These are phyloP conservation scores for Xyrauchen texanus DNA, from an alignment of 2,113 vertebrate species.

Conservation along the genomic window DNA sequence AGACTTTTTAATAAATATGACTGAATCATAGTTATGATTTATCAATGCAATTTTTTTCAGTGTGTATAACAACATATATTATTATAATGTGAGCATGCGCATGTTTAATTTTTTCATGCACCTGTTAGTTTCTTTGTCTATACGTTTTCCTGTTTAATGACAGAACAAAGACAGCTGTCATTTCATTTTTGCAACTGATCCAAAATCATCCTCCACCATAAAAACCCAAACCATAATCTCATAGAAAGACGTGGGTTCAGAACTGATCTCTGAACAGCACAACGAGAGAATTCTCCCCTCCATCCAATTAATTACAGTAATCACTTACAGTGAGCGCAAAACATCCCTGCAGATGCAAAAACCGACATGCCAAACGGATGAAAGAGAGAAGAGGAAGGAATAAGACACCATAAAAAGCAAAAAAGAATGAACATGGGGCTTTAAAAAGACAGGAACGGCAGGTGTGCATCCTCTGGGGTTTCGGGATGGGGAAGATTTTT, in stretches of 20 bases:
- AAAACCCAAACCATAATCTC: not conserved
- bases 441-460: constrained; percentile 32
- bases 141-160: too few relatives aligned
- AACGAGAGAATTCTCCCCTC: constrained; percentile 9
- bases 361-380: not conserved
- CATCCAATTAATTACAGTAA: constrained; percentile 55
- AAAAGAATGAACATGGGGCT: not conserved
- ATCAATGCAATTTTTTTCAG: too few relatives aligned
- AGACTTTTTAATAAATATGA: too few relatives aligned
- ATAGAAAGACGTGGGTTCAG: not conserved
- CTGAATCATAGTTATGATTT: too few relatives aligned
- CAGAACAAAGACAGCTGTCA: too few relatives aligned
- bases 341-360: not conserved
- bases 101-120: too few relatives aligned
- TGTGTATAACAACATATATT: too few relatives aligned
- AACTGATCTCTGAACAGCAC: constrained; percentile 21
- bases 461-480: constrained; percentile 46
- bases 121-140: too few relatives aligned
- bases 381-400: constrained; percentile 17
- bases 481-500: constrained; percentile 24
- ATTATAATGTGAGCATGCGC: too few relatives aligned
- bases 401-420: not conserved
- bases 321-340: constrained; percentile 39
- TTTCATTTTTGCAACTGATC: not conserved
- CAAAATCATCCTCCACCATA: not conserved